A percentile compares a stretch with the other conserved stretches of the same genome.
phyloP scores from a whole-genome alignment of 2,113 vertebrate genomes.

The Oreotragus oreotragus region DNA sequence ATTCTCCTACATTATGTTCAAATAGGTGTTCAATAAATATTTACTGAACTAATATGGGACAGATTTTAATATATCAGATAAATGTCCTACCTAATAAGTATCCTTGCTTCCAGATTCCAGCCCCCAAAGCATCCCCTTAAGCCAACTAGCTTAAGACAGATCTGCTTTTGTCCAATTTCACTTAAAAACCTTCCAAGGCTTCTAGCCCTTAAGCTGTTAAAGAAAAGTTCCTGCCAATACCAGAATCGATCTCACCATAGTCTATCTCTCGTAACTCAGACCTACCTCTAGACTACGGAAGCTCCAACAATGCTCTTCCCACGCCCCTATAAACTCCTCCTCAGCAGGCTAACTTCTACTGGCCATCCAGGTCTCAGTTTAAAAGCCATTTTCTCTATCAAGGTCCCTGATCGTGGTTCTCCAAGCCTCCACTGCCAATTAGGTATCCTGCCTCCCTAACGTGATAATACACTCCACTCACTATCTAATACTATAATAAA shows the following conservation, averaged over 20 bases:
- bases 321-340: not conserved
- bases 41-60: not conserved
- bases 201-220: not conserved
- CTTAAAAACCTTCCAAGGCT: slow-evolving; percentile 36
- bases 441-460: not conserved
- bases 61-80: slow-evolving; percentile 5
- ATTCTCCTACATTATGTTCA: not conserved
- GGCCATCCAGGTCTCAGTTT: not conserved
- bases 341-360: not conserved
- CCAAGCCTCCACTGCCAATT: not conserved
- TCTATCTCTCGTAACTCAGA: not conserved
- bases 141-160: not conserved
- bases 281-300: not conserved
- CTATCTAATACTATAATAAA: slow-evolving; percentile 21
- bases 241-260: not conserved
- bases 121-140: not conserved
- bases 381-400: not conserved
- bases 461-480: not conserved
- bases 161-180: not conserved
- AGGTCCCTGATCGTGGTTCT: not conserved
- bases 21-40: not conserved
- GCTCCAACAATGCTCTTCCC: not conserved
- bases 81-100: not conserved
- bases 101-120: not conserved
- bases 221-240: not conserved